Base-by-base conservation (phyloP, 2,888 invertebrate species). In the Agriotes lineatus region DNA sequence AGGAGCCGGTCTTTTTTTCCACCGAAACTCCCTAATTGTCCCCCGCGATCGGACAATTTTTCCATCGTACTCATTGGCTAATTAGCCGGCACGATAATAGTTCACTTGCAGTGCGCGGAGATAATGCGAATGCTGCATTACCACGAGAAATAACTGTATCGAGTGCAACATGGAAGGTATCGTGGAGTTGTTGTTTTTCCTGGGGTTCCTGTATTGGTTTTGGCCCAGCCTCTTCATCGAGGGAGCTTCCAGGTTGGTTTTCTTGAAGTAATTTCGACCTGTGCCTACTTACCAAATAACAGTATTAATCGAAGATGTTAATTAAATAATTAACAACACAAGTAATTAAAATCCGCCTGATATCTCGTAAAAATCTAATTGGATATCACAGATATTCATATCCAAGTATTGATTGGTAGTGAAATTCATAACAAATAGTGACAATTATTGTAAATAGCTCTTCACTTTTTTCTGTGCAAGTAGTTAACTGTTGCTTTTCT, bases 171-270 rank as follows among this genome's bases (percentile, higher is more conserved):
- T 82, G 81, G 82, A 82, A 65, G 75, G 78, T 52, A 75, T 81
- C 54, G 72, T 82, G 71, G 82, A 83, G 72, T 76, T 78, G 57
- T 70, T 78, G 10, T 79, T 82, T 73, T 81, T 80, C 60, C 57
- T 77, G 48, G 78, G 78, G 33, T 71, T 78, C 60, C 67, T 79
- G 50, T 79, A 82, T 72, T 83, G 83, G 83, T 75, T 80, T 20
- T 83, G 80, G 71, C 82, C 83, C n/a, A 77, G 76, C 50, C 71
- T 80, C 42, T 82, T 82, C 71, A 76, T 75, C 0, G 76, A 78
- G 66, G 81, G 81, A 35, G 73, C 80, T 35, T 76, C 74, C 54
- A 81, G 82, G 82, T 80, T 67, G 45, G 74, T 76, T 62, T 39
- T 52, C n/a, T 35, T 54, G 5, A 14, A 39, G n/a, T n/a, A n/a